phyloP scores from a whole-genome alignment of 1,140 invertebrate species.

The Ips typographus region DNA sequence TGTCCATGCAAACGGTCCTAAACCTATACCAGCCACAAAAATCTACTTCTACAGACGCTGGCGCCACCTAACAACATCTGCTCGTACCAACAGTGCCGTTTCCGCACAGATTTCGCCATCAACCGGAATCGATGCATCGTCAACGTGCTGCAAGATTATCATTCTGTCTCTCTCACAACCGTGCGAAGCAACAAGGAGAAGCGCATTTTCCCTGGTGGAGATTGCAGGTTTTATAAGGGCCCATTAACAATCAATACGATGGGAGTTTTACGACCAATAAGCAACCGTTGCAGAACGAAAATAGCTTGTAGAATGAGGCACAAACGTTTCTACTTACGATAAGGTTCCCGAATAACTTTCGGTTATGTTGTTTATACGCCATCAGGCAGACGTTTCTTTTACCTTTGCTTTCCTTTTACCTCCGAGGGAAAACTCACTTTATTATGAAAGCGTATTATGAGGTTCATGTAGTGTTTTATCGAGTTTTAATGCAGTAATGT shows the following conservation, averaged over 20 bases:
- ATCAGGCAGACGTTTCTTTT: constrained; percentile 38
- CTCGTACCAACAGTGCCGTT: too few relatives aligned
- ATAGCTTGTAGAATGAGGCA: constrained; percentile 51
- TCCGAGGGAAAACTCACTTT: constrained; percentile 27
- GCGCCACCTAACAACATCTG: too few relatives aligned
- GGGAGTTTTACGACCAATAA: constrained; percentile 53
- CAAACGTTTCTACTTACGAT: constrained; percentile 49
- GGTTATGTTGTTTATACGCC: constrained; percentile 46
- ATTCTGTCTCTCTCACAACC: neutral
- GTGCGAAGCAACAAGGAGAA: constrained; percentile 3
- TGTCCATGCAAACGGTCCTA: neutral
- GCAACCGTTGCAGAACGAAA: constrained; percentile 48
- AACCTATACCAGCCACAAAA: too few relatives aligned
- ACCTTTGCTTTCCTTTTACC: constrained; percentile 37
- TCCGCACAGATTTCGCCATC: too few relatives aligned
- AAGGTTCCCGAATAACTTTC: constrained; percentile 48
- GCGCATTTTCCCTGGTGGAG: constrained; percentile 5
- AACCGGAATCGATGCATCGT: too few relatives aligned
- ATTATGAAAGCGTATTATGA: constrained; percentile 21
- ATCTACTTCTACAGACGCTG: too few relatives aligned
- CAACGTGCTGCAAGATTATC: too few relatives aligned
- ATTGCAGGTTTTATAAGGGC: constrained; percentile 29
- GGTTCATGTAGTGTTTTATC: constrained; percentile 13
- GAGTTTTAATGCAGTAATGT: neutral
- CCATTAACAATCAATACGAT: constrained; percentile 54